Base-by-base conservation (phyloP, 2,113 vertebrate species). In the Cavia porcellus region DNA sequence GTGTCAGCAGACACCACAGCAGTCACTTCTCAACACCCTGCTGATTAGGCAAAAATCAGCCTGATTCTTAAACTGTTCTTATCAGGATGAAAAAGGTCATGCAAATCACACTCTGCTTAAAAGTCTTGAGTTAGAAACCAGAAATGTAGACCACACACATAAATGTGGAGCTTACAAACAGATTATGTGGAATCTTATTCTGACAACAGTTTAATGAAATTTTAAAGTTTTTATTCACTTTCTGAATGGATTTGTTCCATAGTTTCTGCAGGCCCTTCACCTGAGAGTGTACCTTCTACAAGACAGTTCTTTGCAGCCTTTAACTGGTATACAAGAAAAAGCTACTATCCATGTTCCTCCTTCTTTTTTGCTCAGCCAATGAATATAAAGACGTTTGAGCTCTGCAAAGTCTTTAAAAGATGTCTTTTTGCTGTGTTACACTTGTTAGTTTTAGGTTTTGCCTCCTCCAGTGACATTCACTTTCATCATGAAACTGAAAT, bases 1-100 rank as follows among this genome's bases (percentile, higher is more conserved):
- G 70, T 92, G 95, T 96, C 94, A 98, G 96, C 95, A 97, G 86
- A 97, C 96, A 95, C 94, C 74, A 32, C 87, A 50, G 87, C 85
- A 97, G 64, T 94, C 92, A 86, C 95, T 97, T 97, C 94, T 95
- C 96, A 94, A 88, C 94, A 68, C 84, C 75, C 88, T 94, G 92
- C 82, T 97, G 96, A 98, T 96, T 68, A 96, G 77, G 77, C 95
- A 96, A 77, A 93, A 97, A 97, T 96, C 95, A 93, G 72, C 64
- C 92, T 61, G 70, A 96, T 97, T 97, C 90, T 92, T 83, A 98
- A 95, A 94, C 86, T 30, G 32, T 95, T 96, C 94, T 97, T 97
- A 97, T 96, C 93, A 85, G 92, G 96, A 92, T 75, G 87, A 96
- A 84, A 95, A 97, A 97, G 88, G 90, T 92, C 96, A 96, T 66